These are phyloP conservation scores for Agonopterix subpropinquella DNA, from an alignment of 2,888 invertebrate genomes.

Conservation along the genomic window DNA sequence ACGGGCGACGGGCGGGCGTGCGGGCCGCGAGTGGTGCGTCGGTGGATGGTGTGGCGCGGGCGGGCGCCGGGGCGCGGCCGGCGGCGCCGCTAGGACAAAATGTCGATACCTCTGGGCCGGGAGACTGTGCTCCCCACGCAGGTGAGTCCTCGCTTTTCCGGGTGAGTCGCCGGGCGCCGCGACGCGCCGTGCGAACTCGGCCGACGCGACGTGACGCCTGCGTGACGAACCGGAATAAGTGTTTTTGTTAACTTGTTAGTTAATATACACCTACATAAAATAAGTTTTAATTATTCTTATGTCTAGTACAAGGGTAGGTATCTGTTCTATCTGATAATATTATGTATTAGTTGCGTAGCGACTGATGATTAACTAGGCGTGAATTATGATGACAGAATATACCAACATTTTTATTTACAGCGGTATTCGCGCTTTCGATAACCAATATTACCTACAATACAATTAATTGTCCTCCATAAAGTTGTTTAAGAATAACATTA, in stretches of 20 bases:
- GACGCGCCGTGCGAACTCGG: neutral
- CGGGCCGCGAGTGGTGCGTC: constrained; percentile 46
- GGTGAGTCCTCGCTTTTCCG: constrained; percentile 52
- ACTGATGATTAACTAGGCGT: too few species aligned
- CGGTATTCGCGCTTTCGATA: too few species aligned
- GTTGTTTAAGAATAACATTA: too few species aligned
- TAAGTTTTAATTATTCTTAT: too few species aligned
- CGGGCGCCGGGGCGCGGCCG: constrained; percentile 73
- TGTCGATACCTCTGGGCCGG: constrained; percentile 74
- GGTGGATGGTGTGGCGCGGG: constrained; percentile 69
- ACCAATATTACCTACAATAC: too few species aligned
- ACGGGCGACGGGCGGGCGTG: constrained; percentile 35
- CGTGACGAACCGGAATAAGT: neutral
- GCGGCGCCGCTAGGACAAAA: constrained; percentile 70
- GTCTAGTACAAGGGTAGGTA: too few species aligned
- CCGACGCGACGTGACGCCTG: neutral
- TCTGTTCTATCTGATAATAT: too few species aligned
- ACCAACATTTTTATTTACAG: too few species aligned
- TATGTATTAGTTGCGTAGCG: too few species aligned
- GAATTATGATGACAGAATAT: too few species aligned
- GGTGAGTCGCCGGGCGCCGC: constrained; percentile 10
- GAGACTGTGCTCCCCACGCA: constrained; percentile 69
- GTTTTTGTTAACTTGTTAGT: neutral
- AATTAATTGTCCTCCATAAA: too few species aligned
- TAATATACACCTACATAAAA: too few species aligned